Base-by-base conservation (phyloP, 1,140 invertebrate species). In the Microvelia longipes region DNA sequence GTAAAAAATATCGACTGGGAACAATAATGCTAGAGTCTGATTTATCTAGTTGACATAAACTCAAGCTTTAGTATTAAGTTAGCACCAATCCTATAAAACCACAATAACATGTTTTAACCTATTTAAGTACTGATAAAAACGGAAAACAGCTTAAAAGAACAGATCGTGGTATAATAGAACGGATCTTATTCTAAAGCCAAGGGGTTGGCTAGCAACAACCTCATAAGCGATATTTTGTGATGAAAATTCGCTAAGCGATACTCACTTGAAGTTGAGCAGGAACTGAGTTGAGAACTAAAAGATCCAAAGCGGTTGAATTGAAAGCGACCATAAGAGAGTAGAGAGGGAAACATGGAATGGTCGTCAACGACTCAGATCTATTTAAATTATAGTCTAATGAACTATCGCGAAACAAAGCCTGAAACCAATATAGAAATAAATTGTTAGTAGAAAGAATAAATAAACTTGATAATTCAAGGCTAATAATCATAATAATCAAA, bases 261-360 rank as follows among this genome's bases (percentile, higher is more conserved):
- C n/a, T 67, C 68, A 70, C 81, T 29, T 77, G 73, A 63, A 88
- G 78, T 77, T 87, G 88, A 67, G 83, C 82, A 68, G 84, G 84
- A 35, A 86, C 85, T 30, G 85, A 80, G 72, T 88, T 88, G 69
- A 93, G 81, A 76, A 85, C 86, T 69, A 92, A 80, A 76, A 89
- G 88, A 81, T 91, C 86, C 62, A 91, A 81, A 29, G 79, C 80
- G 19, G 85, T 85, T 61, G 85, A 82, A 75, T 89, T 88, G 72
- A 89, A 86, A 30, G 90, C 90, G 70, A 90, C 80, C 75, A 93
- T 80, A 69, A 93, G 81, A 25, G 90, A 90, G 77, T 87, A 90
- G 67, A 94, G 82, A 73, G 92, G 91, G 78, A 93, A 91, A 79
- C 91, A 93, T 77, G 90, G 88, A 67, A 93, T 80, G 76, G 67